These are phyloP conservation scores for Axinella damicornis DNA, from an alignment of 37 sponge, comb jelly and placozoan genomes.

Conservation along the genomic window DNA sequence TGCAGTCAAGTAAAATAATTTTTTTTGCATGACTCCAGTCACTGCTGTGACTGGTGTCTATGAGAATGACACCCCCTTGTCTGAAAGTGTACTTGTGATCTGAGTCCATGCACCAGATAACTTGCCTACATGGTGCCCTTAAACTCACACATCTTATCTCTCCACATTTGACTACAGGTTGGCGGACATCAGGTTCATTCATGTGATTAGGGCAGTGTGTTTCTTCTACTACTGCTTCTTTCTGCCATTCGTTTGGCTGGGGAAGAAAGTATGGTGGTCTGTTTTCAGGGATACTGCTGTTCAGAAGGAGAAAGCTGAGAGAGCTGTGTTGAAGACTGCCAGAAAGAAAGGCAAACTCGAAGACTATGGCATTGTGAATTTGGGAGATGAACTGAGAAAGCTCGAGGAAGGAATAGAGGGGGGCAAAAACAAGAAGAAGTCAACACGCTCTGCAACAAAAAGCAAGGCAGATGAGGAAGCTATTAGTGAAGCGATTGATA, in stretches of 20 bases:
- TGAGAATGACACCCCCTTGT: too few species aligned
- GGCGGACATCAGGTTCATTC: conserved; percentile 61
- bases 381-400: conserved; percentile 13
- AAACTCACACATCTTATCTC: not conserved
- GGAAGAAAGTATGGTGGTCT: conserved; percentile 60
- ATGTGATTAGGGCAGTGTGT: conserved; percentile 61
- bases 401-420: conserved; percentile 2
- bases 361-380: conserved; percentile 28
- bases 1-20: too few species aligned
- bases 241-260: conserved; percentile 75
- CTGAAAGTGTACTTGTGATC: too few species aligned
- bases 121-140: too few species aligned
- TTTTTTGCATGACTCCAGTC: too few species aligned
- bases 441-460: not conserved
- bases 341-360: conserved; percentile 54
- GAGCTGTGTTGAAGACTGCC: conserved; percentile 55
- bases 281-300: conserved; percentile 55
- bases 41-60: too few species aligned
- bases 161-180: conserved; percentile 31
- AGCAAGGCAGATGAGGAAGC: not conserved
- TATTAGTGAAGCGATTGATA: not conserved
- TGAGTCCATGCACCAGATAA: too few species aligned
- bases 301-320: conserved; percentile 38
- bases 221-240: conserved; percentile 86
- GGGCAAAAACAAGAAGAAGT: not conserved